Base-by-base conservation (phyloP, 2,888 invertebrate genomes). In the Epiblema foenella region DNA sequence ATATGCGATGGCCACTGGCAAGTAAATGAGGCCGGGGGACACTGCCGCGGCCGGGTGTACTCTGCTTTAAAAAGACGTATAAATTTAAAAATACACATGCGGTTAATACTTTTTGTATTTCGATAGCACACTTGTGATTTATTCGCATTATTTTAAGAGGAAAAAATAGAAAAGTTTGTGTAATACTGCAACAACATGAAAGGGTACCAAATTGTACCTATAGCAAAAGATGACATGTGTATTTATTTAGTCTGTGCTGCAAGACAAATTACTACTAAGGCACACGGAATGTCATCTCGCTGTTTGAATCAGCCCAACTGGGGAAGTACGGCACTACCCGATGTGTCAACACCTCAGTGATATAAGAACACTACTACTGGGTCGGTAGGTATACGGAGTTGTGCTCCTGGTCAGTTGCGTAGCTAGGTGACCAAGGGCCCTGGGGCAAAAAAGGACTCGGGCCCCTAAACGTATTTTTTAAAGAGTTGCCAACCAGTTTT, bases 1-100 rank as follows among this genome's bases (percentile, higher is more conserved):
- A 90, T 90, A 90, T 77, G 72, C 74, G 78, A 69, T 77, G 76
- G 72, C 76, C 77, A 64, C 39, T 63, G 76, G 79, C 87, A 88
- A 83, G 88, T 90, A 91, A 91, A 91, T 89, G 90, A 90, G 89
- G 86, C 83, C 64, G 52, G 71, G 49, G 60, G 69, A 68, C 71
- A 68, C 56, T 62, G 71, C 62, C 37, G 60, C 62, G 54, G 46
- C 33, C 54, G 15, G 66, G 57, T 66, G 56, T 66, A 57, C 57
- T n/a, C 46, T 37, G 12, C n/a, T 24, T 46, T 11, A n/a, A 49
- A 39, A 46, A 49, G 60, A 29, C 60, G 46, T 60, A 60, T 46
- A 60, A 20, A n/a, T 7, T 3, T 17, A n/a, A 24, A 12, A 60
- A 60, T 46, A 60, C 46, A 7, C 46, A 56, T 37, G n/a, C 24